Evolutionary conservation across 2,113 vertebrate species (phyloP).

Genomic region (Leucoraja erinaceus): DNA sequence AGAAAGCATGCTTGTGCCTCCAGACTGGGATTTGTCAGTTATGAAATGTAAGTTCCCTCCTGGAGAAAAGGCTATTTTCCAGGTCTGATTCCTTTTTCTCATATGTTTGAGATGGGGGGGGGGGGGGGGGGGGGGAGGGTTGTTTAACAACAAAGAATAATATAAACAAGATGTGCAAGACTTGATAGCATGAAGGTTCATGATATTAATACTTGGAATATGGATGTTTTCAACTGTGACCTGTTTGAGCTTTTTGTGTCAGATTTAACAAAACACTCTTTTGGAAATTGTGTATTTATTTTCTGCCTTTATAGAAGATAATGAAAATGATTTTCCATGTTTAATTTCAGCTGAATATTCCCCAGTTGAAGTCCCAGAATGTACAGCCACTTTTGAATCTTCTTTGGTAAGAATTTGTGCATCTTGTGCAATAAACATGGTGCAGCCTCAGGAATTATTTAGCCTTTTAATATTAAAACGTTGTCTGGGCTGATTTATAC

Average conservation of each 20-base stretch:
- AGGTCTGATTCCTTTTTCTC: not conserved
- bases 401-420: not conserved
- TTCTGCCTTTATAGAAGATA: not conserved
- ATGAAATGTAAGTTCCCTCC: not conserved
- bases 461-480: not conserved
- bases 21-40: conserved; percentile 24
- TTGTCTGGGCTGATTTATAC: not conserved
- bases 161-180: not conserved
- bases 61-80: not conserved
- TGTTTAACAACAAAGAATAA: not conserved
- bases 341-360: conserved; percentile 11
- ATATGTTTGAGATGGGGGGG: not conserved
- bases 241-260: too few species aligned
- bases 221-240: too few species aligned
- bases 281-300: not conserved
- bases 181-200: not conserved
- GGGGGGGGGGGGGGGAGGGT: too few species aligned
- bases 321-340: not conserved
- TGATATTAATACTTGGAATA: too few species aligned
- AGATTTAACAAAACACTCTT: too few species aligned
- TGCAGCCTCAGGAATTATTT: not conserved
- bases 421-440: not conserved
- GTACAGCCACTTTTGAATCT: not conserved
- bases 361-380: not conserved
- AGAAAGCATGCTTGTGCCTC: conserved; percentile 16